These are phyloP conservation scores for Heliothis peltigera DNA, from an alignment of 2,888 invertebrate genomes.

Conservation along the genomic window DNA sequence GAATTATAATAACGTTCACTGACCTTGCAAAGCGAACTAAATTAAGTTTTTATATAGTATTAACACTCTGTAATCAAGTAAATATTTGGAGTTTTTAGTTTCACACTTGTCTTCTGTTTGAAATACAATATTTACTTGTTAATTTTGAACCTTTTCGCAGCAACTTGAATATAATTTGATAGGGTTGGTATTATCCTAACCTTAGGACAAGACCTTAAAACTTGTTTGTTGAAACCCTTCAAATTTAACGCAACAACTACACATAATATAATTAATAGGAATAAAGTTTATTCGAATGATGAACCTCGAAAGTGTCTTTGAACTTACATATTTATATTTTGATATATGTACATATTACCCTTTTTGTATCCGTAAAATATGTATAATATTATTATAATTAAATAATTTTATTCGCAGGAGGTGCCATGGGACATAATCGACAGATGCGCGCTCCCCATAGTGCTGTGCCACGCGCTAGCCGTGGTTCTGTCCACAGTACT, in stretches of 20 bases:
- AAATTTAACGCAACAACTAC: conserved; percentile 8
- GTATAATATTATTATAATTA: too few relatives aligned
- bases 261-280: conserved; percentile 1
- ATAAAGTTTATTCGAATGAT: neutral
- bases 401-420: conserved; percentile 83
- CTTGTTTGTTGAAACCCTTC: conserved; percentile 6
- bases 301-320: neutral
- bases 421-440: conserved; percentile 93
- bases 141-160: conserved; percentile 24
- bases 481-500: conserved; percentile 93
- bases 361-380: too few relatives aligned
- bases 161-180: conserved; percentile 27
- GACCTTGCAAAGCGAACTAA: neutral
- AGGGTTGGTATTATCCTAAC: conserved; percentile 13
- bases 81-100: conserved; percentile 3
- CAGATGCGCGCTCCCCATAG: conserved; percentile 93
- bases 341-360: too few relatives aligned
- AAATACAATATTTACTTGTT: conserved; percentile 41
- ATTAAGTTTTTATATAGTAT: neutral
- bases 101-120: conserved; percentile 34
- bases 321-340: too few relatives aligned
- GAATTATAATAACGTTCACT: neutral
- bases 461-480: conserved; percentile 95
- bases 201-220: conserved; percentile 17
- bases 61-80: neutral